Base-by-base conservation (phyloP, 2,113 vertebrate genomes). In the Cynopterus brachyotis region DNA sequence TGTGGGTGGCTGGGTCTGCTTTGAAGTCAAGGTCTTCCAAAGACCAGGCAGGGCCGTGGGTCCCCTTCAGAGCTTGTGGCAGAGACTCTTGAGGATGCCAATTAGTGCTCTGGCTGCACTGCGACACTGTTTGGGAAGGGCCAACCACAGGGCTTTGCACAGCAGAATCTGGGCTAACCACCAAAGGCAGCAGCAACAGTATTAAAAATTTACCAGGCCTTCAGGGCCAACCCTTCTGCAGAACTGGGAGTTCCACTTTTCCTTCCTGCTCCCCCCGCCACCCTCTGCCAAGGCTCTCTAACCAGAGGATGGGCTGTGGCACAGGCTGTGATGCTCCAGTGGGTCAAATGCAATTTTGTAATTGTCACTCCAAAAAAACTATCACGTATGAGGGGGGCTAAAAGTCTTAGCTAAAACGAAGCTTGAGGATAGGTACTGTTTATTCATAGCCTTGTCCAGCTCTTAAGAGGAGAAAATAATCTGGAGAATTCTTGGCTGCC, bases 161-260 rank as follows among this genome's bases (percentile, higher is more conserved):
- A 0, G 13, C 45, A 30, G 88, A 70, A 59, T 79, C 87, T 96
- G 70, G 17, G 82, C 57, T 72, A 93, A 73, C 37, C 69, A 70
- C 80, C 5, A 3, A 97, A 89, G 73, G 87, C 79, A n/a, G 75
- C 9, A 90, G 75, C 78, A 93, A 79, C 64, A 66, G 26, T 22
- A 88, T 96, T 89, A 96, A 97, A 96, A 53, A 92, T 89, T 88
- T 88, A 90, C 50, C 47, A 90, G 75, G 66, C 67, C 88, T 90
- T 73, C 53, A 57, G 85, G 78, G 84, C 53, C 79, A 10, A 32
- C 53, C n/a, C 11, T 66, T 50, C 30, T 80, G 76, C 40, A 80
- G 50, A 90, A 67, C 82, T 60, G 20, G 0, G 37, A 59, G 20
- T 17, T 73, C 13, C 5, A n/a, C 11, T 28, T 35, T 73, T 47